A percentile compares a stretch with the other conserved stretches of the same genome.
These are phyloP conservation scores for Sitodiplosis mosellana DNA, from an alignment of 1,140 invertebrate species.

Conservation along the genomic window DNA sequence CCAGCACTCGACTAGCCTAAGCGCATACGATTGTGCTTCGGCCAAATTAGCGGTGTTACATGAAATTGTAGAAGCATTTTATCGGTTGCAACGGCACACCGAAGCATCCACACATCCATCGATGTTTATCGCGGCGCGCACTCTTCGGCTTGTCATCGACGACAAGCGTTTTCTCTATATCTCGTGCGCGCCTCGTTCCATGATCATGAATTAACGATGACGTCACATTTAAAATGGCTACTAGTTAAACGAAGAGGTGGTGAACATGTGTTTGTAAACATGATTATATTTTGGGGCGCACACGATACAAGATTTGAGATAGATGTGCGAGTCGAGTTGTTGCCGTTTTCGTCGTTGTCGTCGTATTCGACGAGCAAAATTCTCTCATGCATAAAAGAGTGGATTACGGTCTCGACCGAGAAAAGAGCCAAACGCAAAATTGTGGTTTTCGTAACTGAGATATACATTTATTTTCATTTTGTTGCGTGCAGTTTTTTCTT, in stretches of 20 bases:
- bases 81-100: no score
- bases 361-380: constrained; percentile 1
- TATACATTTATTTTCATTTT: constrained; percentile 2
- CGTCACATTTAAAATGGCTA: not conserved
- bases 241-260: not conserved
- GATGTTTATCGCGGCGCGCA: no score
- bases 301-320: no score
- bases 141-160: not conserved
- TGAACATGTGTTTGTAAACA: no score
- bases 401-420: not conserved
- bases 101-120: no score
- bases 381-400: not conserved
- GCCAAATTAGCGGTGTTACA: no score
- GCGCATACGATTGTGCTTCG: no score
- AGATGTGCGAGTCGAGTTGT: not conserved
- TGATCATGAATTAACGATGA: not conserved
- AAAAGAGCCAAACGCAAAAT: constrained; percentile 1
- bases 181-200: not conserved
- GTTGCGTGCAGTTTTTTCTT: not conserved
- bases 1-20: no score
- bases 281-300: no score
- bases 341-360: constrained; percentile 7
- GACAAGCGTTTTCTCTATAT: not conserved
- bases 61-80: no score
- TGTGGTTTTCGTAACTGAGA: constrained; percentile 2